Evolutionary conservation across 2,113 vertebrate species (phyloP), one percentile per base, ranked within the genome.

Genomic region (Onychorhynchus coronatus): DNA sequence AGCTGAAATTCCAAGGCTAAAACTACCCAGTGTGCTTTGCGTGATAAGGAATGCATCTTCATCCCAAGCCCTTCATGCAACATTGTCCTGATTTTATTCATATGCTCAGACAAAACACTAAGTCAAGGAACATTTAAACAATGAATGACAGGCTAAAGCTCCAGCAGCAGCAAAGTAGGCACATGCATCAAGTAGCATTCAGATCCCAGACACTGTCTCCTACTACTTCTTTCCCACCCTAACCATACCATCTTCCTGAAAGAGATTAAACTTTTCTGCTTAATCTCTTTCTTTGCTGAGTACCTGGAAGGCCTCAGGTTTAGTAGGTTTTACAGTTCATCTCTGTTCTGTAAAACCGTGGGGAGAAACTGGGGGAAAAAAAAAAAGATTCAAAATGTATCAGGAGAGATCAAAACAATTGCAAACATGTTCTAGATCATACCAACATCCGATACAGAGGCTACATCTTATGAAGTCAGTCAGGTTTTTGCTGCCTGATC

Each of bases 391-490:
- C 12, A 56, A 91, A 95, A 67, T 31, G 1, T 56, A 87, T 81
- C 18, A 68, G 22, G 14, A 75, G 27, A 75, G 22, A 85, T 56
- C 31, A 89, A 75, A 92, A 68, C 19, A 68, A 72, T 35, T 35
- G 41, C 66, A 75, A 72, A 72, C 28, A 61, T 2, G 0, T 68
- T 65, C 37, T 30, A 22, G 24, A 41, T 67, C 77, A 75, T 91
- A 70, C 7, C 0, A 0, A 16, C 5, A 10, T 68, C 33, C 56
- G 73, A 67, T 31, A 63, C 7, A 44, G 33, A 24, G 50, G 31
- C 44, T 81, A 31, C 11, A 52, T n/a, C 47, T 71, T 61, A 0
- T 68, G 55, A 83, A 80, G 75, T 70, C 63, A 25, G 8, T 28
- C 11, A 58, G 8, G 4, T 52, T 76, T 44, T 52, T 37, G n/a